These are phyloP conservation scores for Pluvialis apricaria DNA, from an alignment of 2,113 vertebrate species.

Conservation along the genomic window DNA sequence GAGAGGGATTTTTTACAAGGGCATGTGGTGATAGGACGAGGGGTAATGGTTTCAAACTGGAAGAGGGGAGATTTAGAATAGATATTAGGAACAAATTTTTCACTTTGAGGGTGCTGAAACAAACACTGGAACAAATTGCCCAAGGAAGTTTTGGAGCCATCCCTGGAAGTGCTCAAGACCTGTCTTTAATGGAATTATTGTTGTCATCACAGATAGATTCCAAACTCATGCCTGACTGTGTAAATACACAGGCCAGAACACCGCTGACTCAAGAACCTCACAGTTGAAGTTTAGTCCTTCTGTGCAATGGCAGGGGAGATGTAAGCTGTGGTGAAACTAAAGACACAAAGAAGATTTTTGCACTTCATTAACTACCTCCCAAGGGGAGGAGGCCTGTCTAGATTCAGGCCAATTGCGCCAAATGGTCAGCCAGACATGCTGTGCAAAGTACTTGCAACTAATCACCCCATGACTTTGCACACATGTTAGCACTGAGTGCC, in stretches of 20 bases:
- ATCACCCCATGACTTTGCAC: fast-evolving
- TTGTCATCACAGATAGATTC: background rate
- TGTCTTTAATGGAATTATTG: background rate
- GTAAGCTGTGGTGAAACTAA: background rate
- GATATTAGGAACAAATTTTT: too few relatives aligned
- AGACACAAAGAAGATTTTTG: background rate
- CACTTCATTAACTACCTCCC: background rate
- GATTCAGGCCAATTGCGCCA: background rate
- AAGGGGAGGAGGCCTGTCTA: background rate
- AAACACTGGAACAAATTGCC: too few relatives aligned
- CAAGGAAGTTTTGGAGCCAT: too few relatives aligned
- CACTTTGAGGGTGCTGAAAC: too few relatives aligned
- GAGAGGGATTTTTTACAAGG: too few relatives aligned
- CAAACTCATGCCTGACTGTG: too few relatives aligned
- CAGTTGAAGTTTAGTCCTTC: background rate
- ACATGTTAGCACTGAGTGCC: fast-evolving
- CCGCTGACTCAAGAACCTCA: background rate
- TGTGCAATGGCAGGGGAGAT: background rate
- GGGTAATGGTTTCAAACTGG: too few relatives aligned
- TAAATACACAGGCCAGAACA: background rate
- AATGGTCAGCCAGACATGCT: background rate
- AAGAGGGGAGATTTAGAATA: too few relatives aligned
- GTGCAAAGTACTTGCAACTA: fast-evolving
- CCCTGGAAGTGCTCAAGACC: too few relatives aligned
- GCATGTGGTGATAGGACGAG: too few relatives aligned